Evolutionary conservation across 2,888 invertebrate genomes (phyloP), one percentile per base, ranked within the genome.

Genomic region (Apodemia mormo): DNA sequence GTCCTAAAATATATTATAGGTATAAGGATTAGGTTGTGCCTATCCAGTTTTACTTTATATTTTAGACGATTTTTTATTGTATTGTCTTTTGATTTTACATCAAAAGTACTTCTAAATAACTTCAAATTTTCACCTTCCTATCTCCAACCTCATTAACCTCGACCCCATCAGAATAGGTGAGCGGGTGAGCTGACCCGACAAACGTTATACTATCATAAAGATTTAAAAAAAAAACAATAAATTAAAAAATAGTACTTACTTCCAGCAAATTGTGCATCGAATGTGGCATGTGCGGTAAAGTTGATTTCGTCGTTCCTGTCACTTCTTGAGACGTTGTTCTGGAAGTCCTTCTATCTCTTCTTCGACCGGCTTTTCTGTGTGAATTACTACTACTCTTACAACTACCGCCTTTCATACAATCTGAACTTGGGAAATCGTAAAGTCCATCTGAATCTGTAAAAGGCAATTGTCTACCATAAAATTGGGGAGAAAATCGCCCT

Each of bases 391-490:
- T 85, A 7, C 89, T 86, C 74, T 88, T 91, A 75, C 94, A 94
- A 80, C 92, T 95, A 77, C 93, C 95, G 7, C 92, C 93, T 82
- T 88, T 92, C 72, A 94, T 90, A 75, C 95, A 95, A 82, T 96
- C 96, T 7, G 96, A 96, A 83, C 96, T 96, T 4, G 96, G 96
- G 81, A 96, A 96, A 84, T 97, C 96, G 82, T 96, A 96, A 33
- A 96, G 87, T 3, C 96, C 96, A 83, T 97, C 97, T 0, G 96
- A 96, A 85, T 97, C 97, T 14, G 96, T 96, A 80, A 96, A 96
- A 22, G 96, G 96, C 72, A 96, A 84, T 79, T 95, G 94, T 74
- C 95, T 94, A 49, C 96, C 95, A 83, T 96, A 96, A 85, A 96
- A 96, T 79, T 95, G 95, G 0, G 96, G 95, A 3, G 96, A 96